phyloP scores from a whole-genome alignment of 2,888 invertebrate species.

The Drosophila paranaensis region DNA sequence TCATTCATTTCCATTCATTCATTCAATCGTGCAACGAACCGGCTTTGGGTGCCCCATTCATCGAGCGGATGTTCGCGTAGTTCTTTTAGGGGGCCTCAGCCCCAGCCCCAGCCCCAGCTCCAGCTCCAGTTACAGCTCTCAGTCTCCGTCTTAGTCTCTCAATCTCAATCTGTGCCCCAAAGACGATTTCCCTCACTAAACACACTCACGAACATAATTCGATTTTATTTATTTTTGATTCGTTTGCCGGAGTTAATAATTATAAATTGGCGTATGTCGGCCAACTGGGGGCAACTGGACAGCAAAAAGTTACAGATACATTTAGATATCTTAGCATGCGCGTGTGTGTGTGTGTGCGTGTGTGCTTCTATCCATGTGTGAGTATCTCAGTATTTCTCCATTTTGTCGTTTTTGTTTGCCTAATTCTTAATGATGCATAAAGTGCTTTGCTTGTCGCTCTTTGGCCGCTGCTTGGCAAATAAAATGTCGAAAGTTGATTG shows the following conservation, averaged over 20 bases:
- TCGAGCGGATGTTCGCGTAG: constrained; percentile 75
- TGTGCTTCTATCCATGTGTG: not conserved
- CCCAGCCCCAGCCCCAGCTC: constrained; percentile 11
- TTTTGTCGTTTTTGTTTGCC: constrained; percentile 78
- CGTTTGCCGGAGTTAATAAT: constrained; percentile 75
- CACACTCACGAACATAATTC: constrained; percentile 59
- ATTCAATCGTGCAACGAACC: constrained; percentile 55
- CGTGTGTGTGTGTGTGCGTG: too few relatives aligned
- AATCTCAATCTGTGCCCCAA: constrained; percentile 33
- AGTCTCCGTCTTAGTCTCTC: constrained; percentile 12
- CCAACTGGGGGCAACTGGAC: constrained; percentile 52
- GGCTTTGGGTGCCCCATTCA: constrained; percentile 66
- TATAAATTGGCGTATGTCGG: constrained; percentile 79
- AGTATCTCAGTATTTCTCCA: constrained; percentile 68
- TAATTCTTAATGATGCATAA: constrained; percentile 81
- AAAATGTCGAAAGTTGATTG: constrained; percentile 77
- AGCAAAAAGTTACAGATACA: constrained; percentile 45
- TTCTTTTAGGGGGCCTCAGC: constrained; percentile 60
- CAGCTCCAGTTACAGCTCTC: constrained; percentile 12
- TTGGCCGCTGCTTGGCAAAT: constrained; percentile 41
- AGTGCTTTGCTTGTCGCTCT: constrained; percentile 62
- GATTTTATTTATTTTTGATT: constrained; percentile 79
- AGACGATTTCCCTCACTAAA: constrained; percentile 41
- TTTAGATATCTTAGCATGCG: constrained; percentile 5
- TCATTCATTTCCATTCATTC: constrained; percentile 72